phyloP scores from a whole-genome alignment of 2,113 vertebrate genomes.

The Atrichornis clamosus region DNA sequence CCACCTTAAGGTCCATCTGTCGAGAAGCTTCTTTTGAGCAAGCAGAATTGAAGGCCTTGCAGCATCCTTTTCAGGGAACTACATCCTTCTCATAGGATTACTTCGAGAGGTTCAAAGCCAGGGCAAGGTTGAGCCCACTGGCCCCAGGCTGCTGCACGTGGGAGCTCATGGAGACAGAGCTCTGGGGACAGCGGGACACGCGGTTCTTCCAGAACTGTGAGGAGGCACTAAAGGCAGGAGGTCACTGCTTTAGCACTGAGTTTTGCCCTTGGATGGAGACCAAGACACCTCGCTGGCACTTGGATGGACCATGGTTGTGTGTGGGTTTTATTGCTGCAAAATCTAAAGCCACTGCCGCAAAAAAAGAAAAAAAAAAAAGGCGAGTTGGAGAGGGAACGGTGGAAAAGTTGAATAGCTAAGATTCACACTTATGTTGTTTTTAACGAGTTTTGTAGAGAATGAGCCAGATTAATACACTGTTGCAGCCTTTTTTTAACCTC shows the following conservation, averaged over 20 bases:
- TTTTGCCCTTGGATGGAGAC: not conserved
- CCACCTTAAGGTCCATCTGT: too few species aligned
- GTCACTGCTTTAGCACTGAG: not conserved
- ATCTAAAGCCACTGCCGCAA: too few species aligned
- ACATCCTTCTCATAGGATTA: not conserved
- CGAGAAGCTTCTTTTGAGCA: not conserved
- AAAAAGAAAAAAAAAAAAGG: not conserved
- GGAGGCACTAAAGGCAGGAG: not conserved
- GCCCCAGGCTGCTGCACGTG: not conserved
- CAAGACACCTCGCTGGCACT: rapidly evolving
- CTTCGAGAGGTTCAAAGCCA: not conserved
- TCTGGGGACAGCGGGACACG: not conserved
- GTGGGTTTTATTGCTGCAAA: not conserved
- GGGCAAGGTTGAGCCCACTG: not conserved
- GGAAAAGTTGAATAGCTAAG: not conserved
- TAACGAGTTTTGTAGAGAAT: not conserved
- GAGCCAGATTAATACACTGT: not conserved
- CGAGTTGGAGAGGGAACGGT: not conserved
- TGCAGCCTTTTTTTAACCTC: not conserved
- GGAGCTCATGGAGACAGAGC: not conserved
- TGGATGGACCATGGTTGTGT: too few species aligned
- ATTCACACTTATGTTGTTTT: not conserved
- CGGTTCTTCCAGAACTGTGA: not conserved
- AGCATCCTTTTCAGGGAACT: not conserved
- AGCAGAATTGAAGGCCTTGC: not conserved